A percentile compares a stretch with the other conserved stretches of the same genome.
Evolutionary conservation across 2,888 invertebrate species (phyloP).

Genomic region (Tillus elongatus): DNA sequence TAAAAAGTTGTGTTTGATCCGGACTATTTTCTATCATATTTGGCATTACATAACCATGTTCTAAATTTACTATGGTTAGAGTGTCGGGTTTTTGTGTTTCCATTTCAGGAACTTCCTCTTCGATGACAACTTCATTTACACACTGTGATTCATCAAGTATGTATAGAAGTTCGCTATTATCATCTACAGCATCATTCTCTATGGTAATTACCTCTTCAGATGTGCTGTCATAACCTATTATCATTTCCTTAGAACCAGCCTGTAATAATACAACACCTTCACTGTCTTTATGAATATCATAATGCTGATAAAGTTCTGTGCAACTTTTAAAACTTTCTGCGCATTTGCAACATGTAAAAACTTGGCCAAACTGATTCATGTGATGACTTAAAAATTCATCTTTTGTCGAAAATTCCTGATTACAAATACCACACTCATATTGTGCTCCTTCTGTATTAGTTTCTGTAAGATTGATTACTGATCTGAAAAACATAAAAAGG

Average conservation of each 20-base stretch:
- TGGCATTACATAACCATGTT: conserved; percentile 38
- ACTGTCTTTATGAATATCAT: conserved; percentile 30
- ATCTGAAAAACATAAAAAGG: conserved; percentile 12
- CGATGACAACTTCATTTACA: conserved; percentile 36
- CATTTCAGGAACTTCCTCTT: conserved; percentile 24
- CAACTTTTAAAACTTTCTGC: conserved; percentile 28
- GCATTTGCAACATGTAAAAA: conserved; percentile 36
- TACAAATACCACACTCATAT: conserved; percentile 38
- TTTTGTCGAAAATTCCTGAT: conserved; percentile 31
- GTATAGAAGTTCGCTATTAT: conserved; percentile 33
- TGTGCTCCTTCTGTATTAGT: conserved; percentile 15
- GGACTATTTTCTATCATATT: conserved; percentile 22
- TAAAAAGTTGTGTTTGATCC: conserved; percentile 16
- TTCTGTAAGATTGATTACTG: not conserved
- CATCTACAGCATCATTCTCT: conserved; percentile 19
- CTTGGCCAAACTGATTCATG: conserved; percentile 29
- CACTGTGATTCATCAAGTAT: conserved; percentile 35
- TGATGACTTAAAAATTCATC: conserved; percentile 32
- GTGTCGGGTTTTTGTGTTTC: conserved; percentile 13
- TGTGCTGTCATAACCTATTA: conserved; percentile 27
- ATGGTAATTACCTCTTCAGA: conserved; percentile 28
- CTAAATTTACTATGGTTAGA: conserved; percentile 33
- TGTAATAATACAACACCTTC: conserved; percentile 20
- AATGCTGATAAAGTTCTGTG: conserved; percentile 34
- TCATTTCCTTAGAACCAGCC: conserved; percentile 24